Evolutionary conservation across 2,113 vertebrate genomes (phyloP), one percentile per base, ranked within the genome.

Genomic region (Micromys minutus): DNA sequence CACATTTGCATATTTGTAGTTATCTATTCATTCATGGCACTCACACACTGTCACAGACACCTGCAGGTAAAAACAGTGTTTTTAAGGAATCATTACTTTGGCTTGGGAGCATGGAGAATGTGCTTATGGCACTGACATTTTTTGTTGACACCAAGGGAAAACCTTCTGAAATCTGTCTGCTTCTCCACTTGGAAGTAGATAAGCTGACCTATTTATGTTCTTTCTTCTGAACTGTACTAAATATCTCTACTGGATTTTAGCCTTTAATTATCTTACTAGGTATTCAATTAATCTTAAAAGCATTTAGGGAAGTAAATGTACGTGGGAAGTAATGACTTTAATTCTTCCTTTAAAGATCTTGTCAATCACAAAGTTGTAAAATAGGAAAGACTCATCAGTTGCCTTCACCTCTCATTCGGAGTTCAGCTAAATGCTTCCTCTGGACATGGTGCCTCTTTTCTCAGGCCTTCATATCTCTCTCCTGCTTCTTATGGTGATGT

Each of bases 251-350:
- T 89, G 89, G n/a, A 94, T 95, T 91, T 69, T 42, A 96, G 57
- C 61, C 50, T 47, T 94, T 93, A 86, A 93, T 91, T 93, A 96
- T 94, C n/a, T 91, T 47, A 91, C 93, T 91, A 91, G 34, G 31
- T 89, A 76, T 94, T 94, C 63, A 55, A 76, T 96, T 94, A 94
- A 74, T 63, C 74, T 94, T 93, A 89, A 89, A 97, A 89, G 59
- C 47, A 86, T 50, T 80, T 91, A 29, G 36, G 67, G 39, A 67
- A 91, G 81, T 57, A 74, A 94, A 91, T 69, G 36, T 29, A 74
- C 9, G 31, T 26, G 65, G 42, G 50, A 74, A 50, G 39, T 42
- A 84, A 17, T 36, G 77, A 92, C 24, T 85, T 94, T 90, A 90
- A 92, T 84, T 7, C n/a, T 80, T 95, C n/a, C 29, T n/a, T 89